A percentile compares a stretch with the other conserved stretches of the same genome.
Evolutionary conservation across 1,140 invertebrate species (phyloP).

Genomic region (Trypoxylus dichotomus): DNA sequence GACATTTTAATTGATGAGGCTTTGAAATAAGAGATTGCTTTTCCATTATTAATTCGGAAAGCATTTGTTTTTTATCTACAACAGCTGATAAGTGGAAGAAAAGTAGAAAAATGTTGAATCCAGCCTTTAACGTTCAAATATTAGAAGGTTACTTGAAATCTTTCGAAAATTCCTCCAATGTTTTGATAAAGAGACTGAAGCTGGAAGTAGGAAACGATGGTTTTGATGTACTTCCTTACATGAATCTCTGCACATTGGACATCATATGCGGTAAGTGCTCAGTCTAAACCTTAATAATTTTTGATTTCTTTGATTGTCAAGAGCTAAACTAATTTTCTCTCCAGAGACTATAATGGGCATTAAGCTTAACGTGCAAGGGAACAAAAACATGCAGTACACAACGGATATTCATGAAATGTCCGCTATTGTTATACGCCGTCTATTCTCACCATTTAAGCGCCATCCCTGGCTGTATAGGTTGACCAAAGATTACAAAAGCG

Average conservation of each 20-base stretch:
- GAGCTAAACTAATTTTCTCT: background rate
- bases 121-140: slow-evolving; percentile 84
- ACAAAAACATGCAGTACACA: background rate
- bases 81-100: slow-evolving; percentile 60
- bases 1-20: no score
- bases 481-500: background rate
- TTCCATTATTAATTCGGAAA: no score
- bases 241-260: slow-evolving; percentile 72
- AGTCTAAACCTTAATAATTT: no score
- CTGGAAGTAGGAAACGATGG: slow-evolving; percentile 54
- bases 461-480: background rate
- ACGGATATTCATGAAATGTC: background rate
- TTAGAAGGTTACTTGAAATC: slow-evolving; percentile 73
- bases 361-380: background rate
- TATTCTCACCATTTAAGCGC: background rate
- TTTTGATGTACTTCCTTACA: slow-evolving; percentile 67
- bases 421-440: background rate
- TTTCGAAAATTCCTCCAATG: slow-evolving; percentile 67
- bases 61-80: no score
- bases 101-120: slow-evolving; percentile 72
- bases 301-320: no score
- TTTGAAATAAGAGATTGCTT: no score
- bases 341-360: background rate
- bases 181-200: slow-evolving; percentile 61
- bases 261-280: slow-evolving; percentile 71